Evolutionary conservation across 2,113 vertebrate species (phyloP), one percentile per base, ranked within the genome.

Genomic region (Nesoenas mayeri): DNA sequence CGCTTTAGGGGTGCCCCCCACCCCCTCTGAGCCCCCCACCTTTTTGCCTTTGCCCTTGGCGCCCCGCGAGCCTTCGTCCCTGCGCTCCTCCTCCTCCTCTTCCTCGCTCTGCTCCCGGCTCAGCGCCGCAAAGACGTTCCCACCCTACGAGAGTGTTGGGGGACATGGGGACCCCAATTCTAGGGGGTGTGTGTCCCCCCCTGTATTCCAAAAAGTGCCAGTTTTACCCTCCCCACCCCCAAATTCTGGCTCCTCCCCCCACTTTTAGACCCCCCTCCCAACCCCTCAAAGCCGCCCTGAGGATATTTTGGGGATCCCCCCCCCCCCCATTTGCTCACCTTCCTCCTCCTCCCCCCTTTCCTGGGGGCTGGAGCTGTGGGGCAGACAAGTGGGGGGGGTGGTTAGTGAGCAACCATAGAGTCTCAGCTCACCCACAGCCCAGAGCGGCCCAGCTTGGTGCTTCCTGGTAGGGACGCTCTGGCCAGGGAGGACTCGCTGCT

Each of bases 51-150:
- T 79, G 10, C 48, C 32, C 12, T 67, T 80, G 40, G 51, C 2
- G 3, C 25, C 15, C 40, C 51, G 51, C 0, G 14, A 44, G 5
- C 69, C 79, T 21, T 90, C 81, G 3, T 44, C 42, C 42, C 16
- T 44, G 15, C 15, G 42, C 42, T 44, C 42, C 16, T 88, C 70
- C 15, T 93, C 87, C 29, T 98, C 98, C 2, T 98, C n/a, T n/a
- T 98, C 98, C 50, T 98, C 98, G 86, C 98, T 99, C 92, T 98
- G 97, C n/a, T 97, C 97, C 79, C 98, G 98, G 87, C 97, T 98
- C 47, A 99, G 97, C 64, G 98, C 98, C 72, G 99, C 98, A 85
- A 99, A 99, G 56, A 98, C 98, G 91, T 99, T 99, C 50, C 98
- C 98, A 11, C 97, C 98, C 99, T 99, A 66, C 26, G 60, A 32